Conservation (phyloP, 2,888 invertebrate species). For the Drosophila atripex region DNA sequence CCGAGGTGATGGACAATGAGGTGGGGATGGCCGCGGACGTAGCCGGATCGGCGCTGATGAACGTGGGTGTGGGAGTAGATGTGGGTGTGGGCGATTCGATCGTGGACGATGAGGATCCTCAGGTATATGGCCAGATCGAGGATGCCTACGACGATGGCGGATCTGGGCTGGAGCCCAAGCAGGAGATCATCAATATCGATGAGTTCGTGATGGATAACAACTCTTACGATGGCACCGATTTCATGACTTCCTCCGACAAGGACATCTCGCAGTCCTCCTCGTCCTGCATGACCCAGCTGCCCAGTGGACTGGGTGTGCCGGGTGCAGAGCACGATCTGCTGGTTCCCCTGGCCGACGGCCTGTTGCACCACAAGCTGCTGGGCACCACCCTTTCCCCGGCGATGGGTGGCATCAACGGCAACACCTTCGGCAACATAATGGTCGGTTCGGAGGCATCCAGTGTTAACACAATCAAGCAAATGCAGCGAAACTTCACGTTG, state of each 20-base stretch:
- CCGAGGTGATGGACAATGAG: constrained; percentile 77
- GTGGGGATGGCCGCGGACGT: constrained; percentile 45
- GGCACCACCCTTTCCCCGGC: constrained; percentile 57
- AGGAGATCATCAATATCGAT: constrained; percentile 83
- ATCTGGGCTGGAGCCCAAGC: constrained; percentile 78
- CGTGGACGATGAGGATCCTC: constrained; percentile 73
- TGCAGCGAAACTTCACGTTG: constrained; percentile 39
- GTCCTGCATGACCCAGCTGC: constrained; percentile 65
- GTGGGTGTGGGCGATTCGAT: constrained; percentile 41
- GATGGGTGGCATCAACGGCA: constrained; percentile 27
- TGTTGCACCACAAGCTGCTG: constrained; percentile 72
- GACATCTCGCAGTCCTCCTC: constrained; percentile 74
- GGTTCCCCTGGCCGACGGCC: constrained; percentile 73
- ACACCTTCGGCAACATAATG: constrained; percentile 61
- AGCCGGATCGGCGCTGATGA: constrained; percentile 24
- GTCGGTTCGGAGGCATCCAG: constrained; percentile 45
- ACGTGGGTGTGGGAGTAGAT: constrained; percentile 31
- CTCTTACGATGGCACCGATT: constrained; percentile 82
- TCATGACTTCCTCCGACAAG: constrained; percentile 77
- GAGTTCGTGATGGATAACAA: constrained; percentile 83
- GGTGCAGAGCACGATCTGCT: constrained; percentile 69
- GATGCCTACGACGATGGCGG: constrained; percentile 76
- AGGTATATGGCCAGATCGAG: constrained; percentile 76
- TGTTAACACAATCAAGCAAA: constrained; percentile 15
- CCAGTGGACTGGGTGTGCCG: constrained; percentile 31